Base-by-base conservation (phyloP, 2,888 invertebrate genomes). In the Spisula solida region DNA sequence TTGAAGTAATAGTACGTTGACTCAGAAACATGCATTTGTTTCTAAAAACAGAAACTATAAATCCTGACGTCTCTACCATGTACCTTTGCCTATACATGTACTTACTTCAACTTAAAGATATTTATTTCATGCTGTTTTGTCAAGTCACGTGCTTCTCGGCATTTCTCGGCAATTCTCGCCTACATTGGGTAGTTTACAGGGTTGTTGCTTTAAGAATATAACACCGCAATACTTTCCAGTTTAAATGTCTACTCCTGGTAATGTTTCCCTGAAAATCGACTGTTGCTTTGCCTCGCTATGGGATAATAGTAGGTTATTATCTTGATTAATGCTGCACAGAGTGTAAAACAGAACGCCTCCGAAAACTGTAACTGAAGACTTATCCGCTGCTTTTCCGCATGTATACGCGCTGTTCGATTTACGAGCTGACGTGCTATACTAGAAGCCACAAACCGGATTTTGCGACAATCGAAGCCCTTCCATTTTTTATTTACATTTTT, bases 251-350 rank as follows among this genome's bases (percentile, higher is more conserved):
- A 75, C 31, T 75, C 2, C 12, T 31, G 75, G 34, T 12, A 75
- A 75, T 75, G 75, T 31, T 75, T 41, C 75, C 34, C 31, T 18
- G 56, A 81, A 81, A 56, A 81, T 81, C 81, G 81, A 81, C 81
- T 81, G 81, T 81, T 81, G 81, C 81, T 48, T 41, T 81, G 25
- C 31, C 81, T 29, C 20, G 31, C 16, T 34, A 60, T n/a, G 81
- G 56, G 56, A 56, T 81, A 81, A 81, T 81, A 56, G 51, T 55
- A 31, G 34, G 29, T 56, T 41, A 81, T 81, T 81, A 34, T 81
- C 81, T 56, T 56, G 81, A 81, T 56, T 81, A 56, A 81, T 81
- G 31, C 10, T 56, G 34, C 18, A 81, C 14, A 10, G 81, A 29
- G 48, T 81, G 81, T 55, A 81, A 81, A 81, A 81, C 29, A 81